These are phyloP conservation scores for Calidris pugnax DNA, from an alignment of 2,113 vertebrate genomes.

Conservation along the genomic window DNA sequence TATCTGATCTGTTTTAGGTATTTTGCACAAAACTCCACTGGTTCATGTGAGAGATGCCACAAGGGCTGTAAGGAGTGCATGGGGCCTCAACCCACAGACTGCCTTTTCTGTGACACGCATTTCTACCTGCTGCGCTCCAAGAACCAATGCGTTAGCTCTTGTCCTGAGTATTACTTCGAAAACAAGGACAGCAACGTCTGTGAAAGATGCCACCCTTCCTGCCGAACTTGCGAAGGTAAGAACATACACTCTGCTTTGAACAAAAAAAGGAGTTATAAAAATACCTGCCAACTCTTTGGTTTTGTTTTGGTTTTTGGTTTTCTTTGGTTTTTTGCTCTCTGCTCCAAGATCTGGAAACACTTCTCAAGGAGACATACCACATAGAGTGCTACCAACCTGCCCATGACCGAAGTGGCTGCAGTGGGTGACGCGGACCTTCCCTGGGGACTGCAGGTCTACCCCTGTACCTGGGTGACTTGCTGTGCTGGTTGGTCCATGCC, in stretches of 20 bases:
- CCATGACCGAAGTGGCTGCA: neutral
- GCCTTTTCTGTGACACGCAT: constrained; percentile 78
- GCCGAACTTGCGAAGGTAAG: constrained; percentile 84
- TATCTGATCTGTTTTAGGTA: constrained; percentile 74
- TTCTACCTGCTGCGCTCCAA: constrained; percentile 79
- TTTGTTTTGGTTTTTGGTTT: neutral
- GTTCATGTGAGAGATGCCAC: constrained; percentile 82
- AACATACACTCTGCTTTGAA: neutral
- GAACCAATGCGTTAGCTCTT: constrained; percentile 76
- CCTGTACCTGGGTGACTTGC: neutral
- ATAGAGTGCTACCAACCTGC: neutral
- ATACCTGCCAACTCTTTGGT: neutral
- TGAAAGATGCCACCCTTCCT: constrained; percentile 85
- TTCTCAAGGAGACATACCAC: neutral
- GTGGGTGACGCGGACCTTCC: neutral
- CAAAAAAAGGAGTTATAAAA: neutral
- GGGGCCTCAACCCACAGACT: constrained; percentile 74
- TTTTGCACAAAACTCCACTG: constrained; percentile 75
- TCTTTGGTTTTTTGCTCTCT: neutral
- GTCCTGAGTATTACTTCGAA: constrained; percentile 81
- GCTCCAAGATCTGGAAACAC: neutral
- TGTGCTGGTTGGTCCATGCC: neutral
- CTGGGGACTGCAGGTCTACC: neutral
- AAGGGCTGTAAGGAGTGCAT: constrained; percentile 81
- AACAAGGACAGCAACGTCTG: constrained; percentile 68